Conservation (phyloP, 2,797 vertebrate genomes). For the Buphagus erythrorhynchus region DNA sequence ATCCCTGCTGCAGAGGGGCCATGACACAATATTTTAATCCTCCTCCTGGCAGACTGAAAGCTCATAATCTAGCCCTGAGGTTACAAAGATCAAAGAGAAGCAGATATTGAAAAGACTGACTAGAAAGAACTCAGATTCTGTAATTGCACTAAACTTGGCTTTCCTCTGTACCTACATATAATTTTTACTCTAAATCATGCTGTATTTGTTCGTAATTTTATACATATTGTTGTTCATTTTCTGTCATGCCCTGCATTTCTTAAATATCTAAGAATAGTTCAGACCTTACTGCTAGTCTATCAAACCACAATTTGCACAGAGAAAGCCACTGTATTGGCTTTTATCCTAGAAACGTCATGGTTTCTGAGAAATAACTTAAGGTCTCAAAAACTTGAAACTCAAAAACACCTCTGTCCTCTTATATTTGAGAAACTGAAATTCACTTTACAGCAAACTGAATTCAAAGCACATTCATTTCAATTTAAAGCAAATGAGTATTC, state of each 20-base stretch:
- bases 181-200: not conserved
- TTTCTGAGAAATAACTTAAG: not conserved
- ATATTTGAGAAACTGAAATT: not conserved
- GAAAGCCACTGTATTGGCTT: not conserved
- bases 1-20: not conserved
- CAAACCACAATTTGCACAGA: not conserved
- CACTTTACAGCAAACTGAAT: not conserved
- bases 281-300: not conserved
- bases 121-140: not conserved
- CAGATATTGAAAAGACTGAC: not conserved
- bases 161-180: not conserved
- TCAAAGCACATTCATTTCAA: not conserved
- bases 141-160: not conserved
- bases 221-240: not conserved
- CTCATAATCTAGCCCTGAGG: slow-evolving; percentile 13
- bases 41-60: not conserved
- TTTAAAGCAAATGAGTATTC: not conserved
- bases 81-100: slow-evolving; percentile 29
- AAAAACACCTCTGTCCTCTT: not conserved
- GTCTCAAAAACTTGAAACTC: not conserved
- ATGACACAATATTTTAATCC: not conserved
- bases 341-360: not conserved
- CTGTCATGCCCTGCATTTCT: not conserved
- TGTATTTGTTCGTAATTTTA: not conserved
- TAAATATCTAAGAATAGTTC: not conserved